Evolutionary conservation across 2,797 vertebrate genomes (phyloP), one percentile per base, ranked within the genome.

Genomic region (Channa striata): DNA sequence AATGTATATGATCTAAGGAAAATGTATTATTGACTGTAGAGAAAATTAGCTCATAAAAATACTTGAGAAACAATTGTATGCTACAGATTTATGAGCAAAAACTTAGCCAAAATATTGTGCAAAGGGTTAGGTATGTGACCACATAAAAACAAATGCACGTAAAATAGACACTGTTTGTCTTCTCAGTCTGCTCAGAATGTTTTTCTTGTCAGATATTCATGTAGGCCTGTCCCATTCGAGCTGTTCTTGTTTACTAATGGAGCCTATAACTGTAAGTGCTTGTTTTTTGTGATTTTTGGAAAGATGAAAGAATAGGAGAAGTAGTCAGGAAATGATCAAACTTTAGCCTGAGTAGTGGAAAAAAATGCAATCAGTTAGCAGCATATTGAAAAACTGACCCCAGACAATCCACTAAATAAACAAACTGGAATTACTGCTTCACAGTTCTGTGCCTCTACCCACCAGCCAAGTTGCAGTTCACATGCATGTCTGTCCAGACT

Each of bases 271-370:
- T 21, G 21, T 23, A 34, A 36, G 42, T 3, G 51, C 33, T 23
- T 61, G 33, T 42, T 33, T 43, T 44, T 12, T 51, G 40, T 60
- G 54, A 5, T 46, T 59, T 64, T 8, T 52, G 46, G 44, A 59
- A 47, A 49, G 36, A 70, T 39, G 36, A 42, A 47, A 62, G 17
- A 72, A 51, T 8, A 16, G 14, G 12, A 40, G 14, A 12, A 40
- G 6, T 14, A 57, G 20, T 44, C 13, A 17, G 56, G 56, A 74
- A 59, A 59, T 46, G 48, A 61, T 12, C 7, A 11, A 53, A 72
- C 47, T 33, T 57, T 34, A 49, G 47, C 57, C 52, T 43, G 54
- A 43, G 54, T 59, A 43, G 11, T 44, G 43, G 53, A 44, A 59
- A 23, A 63, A 11, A 6, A n/a, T 19, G 21, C 51, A 33, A 23